These are phyloP conservation scores for Amphiduros pacificus DNA, from an alignment of 2,888 invertebrate species.

Conservation along the genomic window DNA sequence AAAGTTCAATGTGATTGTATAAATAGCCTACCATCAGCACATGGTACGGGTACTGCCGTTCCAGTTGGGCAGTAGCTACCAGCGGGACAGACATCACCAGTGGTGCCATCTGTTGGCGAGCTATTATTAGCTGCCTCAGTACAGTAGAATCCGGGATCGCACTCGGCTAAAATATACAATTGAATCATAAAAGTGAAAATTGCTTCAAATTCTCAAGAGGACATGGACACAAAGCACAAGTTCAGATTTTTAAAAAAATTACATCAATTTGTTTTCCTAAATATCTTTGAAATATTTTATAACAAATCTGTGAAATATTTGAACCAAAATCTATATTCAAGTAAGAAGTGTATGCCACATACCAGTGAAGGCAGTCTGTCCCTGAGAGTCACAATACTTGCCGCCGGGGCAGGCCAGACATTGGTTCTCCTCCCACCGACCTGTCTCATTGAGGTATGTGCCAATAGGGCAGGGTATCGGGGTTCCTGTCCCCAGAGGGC, in stretches of 20 bases:
- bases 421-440: constrained; percentile 26
- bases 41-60: constrained; percentile 34
- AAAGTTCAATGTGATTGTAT: too few relatives aligned
- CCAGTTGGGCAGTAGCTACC: constrained; percentile 50
- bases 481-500: constrained; percentile 39
- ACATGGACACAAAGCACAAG: not conserved
- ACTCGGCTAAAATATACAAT: not conserved
- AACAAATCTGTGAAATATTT: too few relatives aligned
- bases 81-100: constrained; percentile 49
- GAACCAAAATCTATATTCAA: too few relatives aligned
- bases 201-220: not conserved
- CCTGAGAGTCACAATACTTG: constrained; percentile 44
- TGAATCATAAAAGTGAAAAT: too few relatives aligned
- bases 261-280: not conserved
- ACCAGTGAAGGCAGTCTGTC: constrained; percentile 50
- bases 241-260: not conserved
- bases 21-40: constrained; percentile 18
- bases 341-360: constrained; percentile 3
- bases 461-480: constrained; percentile 52
- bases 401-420: constrained; percentile 53
- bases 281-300: too few relatives aligned
- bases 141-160: constrained; percentile 48
- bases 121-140: constrained; percentile 38
- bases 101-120: constrained; percentile 41
- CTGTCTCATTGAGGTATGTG: constrained; percentile 38